Percentiles rank a stretch among this genome's conserved stretches.
These are phyloP conservation scores for Cremastobaeus sp. DNA, from an alignment of 2,888 invertebrate species.

Conservation along the genomic window DNA sequence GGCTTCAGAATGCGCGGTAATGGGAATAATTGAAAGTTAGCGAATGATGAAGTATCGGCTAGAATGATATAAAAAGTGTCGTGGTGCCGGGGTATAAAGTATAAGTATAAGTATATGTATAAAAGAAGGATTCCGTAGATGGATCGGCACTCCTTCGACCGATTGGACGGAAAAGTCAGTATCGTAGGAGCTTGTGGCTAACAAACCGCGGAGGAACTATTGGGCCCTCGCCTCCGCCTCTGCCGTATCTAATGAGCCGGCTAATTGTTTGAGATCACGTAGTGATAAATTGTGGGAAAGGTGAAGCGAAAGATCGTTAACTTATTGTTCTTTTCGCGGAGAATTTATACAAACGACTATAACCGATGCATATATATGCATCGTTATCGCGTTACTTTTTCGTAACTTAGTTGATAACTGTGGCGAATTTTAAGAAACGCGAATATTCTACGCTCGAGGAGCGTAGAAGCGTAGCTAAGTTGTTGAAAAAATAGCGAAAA, in stretches of 20 bases:
- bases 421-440: constrained; percentile 36
- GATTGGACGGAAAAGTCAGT: constrained; percentile 15
- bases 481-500: no score
- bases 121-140: constrained; percentile 49
- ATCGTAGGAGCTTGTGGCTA: constrained; percentile 26
- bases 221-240: constrained; percentile 54
- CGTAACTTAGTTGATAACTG: constrained; percentile 31
- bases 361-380: no score
- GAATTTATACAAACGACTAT: constrained; percentile 38
- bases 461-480: constrained; percentile 23
- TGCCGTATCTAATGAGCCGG: constrained; percentile 57
- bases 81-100: constrained; percentile 39
- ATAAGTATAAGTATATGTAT: no score
- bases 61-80: constrained; percentile 38
- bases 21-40: constrained; percentile 47
- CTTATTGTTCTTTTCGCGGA: constrained; percentile 43
- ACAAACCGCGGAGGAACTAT: constrained; percentile 51
- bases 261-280: constrained; percentile 58
- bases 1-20: constrained; percentile 22
- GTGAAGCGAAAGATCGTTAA: constrained; percentile 46
- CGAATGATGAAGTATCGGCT: constrained; percentile 10
- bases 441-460: neutral
- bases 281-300: constrained; percentile 59
- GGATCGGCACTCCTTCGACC: constrained; percentile 46
- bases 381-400: constrained; percentile 37